Evolutionary conservation across 2,113 vertebrate genomes (phyloP).

Genomic region (Eulemur macaco): DNA sequence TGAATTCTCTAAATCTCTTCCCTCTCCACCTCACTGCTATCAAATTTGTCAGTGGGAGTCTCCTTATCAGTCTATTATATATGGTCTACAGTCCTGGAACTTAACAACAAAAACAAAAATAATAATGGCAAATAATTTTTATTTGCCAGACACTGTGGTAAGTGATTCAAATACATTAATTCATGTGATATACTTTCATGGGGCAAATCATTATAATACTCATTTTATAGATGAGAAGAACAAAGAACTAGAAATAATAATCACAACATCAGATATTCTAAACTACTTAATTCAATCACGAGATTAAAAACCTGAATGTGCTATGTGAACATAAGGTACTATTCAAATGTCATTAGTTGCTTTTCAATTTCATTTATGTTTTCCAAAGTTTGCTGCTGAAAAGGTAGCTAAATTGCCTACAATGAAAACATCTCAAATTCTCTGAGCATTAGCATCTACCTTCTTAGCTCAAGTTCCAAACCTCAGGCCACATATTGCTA

Average conservation of each 20-base stretch:
- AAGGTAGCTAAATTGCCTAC: not conserved
- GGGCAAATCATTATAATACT: not conserved
- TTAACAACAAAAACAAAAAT: not conserved
- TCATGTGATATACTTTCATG: not conserved
- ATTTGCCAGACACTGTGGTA: not conserved
- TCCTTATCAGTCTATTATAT: not conserved
- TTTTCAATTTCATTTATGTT: not conserved
- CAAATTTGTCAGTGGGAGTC: not conserved
- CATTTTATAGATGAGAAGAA: slow-evolving; percentile 22
- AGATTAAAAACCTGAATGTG: not conserved
- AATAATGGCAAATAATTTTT: not conserved
- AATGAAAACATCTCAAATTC: not conserved
- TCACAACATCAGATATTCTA: not conserved
- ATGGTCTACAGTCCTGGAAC: not conserved
- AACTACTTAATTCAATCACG: not conserved
- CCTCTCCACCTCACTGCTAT: not conserved
- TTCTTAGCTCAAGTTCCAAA: not conserved
- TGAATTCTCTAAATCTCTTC: not conserved
- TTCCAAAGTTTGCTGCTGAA: not conserved
- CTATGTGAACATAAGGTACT: not conserved
- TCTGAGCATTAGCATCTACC: not conserved
- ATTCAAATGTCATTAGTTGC: not conserved
- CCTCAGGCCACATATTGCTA: not conserved
- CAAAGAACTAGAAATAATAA: slow-evolving; percentile 23
- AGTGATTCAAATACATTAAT: not conserved